phyloP scores from a whole-genome alignment of 2,113 vertebrate genomes.

The Dromaius novaehollandiae region DNA sequence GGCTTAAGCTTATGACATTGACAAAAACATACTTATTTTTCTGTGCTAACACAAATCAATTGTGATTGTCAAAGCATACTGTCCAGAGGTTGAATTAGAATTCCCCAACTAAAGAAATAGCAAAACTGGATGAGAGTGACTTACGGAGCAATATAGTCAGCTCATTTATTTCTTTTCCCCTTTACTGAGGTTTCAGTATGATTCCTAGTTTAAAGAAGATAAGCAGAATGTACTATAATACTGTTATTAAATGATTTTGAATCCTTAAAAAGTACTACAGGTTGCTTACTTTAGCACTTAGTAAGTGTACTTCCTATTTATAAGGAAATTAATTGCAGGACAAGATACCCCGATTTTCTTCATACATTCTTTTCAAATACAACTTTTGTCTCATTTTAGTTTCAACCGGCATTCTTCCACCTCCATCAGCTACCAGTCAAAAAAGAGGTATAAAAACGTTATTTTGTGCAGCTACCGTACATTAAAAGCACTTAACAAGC shows the following conservation, averaged over 20 bases:
- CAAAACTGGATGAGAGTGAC: neutral
- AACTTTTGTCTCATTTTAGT: slow-evolving; percentile 74
- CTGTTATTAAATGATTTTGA: neutral
- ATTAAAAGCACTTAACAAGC: slow-evolving; percentile 49
- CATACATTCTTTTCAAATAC: neutral
- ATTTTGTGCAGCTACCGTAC: slow-evolving; percentile 42
- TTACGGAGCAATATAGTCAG: neutral
- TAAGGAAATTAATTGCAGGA: neutral
- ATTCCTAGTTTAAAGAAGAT: neutral
- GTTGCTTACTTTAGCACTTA: neutral
- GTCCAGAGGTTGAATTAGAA: neutral
- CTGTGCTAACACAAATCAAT: neutral
- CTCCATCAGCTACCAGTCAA: slow-evolving; percentile 79
- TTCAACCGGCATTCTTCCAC: slow-evolving; percentile 77
- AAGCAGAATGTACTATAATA: neutral
- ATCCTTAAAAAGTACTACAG: neutral
- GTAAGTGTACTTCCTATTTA: neutral
- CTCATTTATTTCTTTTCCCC: neutral
- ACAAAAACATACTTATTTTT: neutral
- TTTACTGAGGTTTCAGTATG: neutral
- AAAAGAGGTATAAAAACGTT: slow-evolving; percentile 70
- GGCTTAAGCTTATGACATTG: neutral
- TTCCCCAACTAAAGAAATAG: neutral
- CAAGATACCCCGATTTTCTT: neutral
- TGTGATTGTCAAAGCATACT: neutral